Evolutionary conservation across 2,888 invertebrate genomes (phyloP).

Genomic region (Eucriotettix oculatus): DNA sequence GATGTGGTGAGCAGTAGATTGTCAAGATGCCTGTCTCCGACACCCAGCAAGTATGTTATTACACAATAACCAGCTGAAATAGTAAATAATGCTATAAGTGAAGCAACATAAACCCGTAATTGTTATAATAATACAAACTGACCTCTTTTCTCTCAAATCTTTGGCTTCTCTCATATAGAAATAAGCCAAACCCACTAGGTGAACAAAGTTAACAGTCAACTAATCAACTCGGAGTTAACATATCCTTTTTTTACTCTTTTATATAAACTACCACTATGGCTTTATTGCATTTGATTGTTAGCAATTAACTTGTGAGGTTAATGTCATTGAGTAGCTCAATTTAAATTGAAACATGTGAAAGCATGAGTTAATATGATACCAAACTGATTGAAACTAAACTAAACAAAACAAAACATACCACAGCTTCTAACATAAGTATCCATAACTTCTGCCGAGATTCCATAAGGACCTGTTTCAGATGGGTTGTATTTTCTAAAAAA

Average conservation of each 20-base stretch:
- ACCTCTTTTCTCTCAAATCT: not conserved
- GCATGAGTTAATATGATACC: not conserved
- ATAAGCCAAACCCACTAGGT: not conserved
- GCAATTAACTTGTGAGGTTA: too few species aligned
- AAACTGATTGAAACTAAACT: too few species aligned
- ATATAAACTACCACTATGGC: too few species aligned
- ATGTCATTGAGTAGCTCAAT: too few species aligned
- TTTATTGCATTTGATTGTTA: too few species aligned
- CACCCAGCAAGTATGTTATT: slow-evolving; percentile 92
- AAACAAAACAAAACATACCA: slow-evolving; percentile 31
- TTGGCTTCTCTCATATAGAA: not conserved
- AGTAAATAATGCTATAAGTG: not conserved
- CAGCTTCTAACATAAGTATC: slow-evolving; percentile 92
- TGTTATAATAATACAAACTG: not conserved
- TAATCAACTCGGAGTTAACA: too few species aligned
- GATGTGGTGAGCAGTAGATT: slow-evolving; percentile 81
- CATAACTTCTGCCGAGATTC: slow-evolving; percentile 87
- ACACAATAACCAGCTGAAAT: slow-evolving; percentile 83
- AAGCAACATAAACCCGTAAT: too few species aligned
- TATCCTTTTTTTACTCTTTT: too few species aligned
- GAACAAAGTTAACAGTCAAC: too few species aligned
- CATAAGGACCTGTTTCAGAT: slow-evolving; percentile 72
- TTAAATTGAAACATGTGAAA: not conserved
- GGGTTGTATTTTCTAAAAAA: slow-evolving; percentile 85
- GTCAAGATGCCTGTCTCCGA: slow-evolving; percentile 95